Base-by-base conservation (phyloP, 2,888 invertebrate genomes). In the Esperia sulphurella region DNA sequence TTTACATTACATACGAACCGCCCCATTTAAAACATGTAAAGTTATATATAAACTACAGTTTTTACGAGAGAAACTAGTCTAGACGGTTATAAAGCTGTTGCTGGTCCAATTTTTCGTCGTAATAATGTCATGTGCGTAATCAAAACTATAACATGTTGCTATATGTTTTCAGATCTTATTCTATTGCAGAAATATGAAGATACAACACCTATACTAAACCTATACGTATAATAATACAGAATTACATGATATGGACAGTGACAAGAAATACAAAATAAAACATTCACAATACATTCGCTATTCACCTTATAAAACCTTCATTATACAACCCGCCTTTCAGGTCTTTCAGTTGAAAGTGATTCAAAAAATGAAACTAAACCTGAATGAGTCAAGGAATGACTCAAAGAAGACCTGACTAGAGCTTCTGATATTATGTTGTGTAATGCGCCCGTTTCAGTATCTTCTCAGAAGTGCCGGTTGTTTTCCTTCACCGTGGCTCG, bases 1-100 rank as follows among this genome's bases (percentile, higher is more conserved):
- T 82, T 83, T 83, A 81, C 64, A 60, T 72, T 70, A 58, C 52
- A 55, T 57, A 58, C 61, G 60, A 58, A 57, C 68, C 66, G 68
- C 53, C 60, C 61, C 57, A 63, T 63, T 68, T 66, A 58, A 61
- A 59, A 58, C 56, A 45, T 53, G 50, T 52, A 59, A 57, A 63
- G 58, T 58, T 65, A 64, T 64, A 59, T 60, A 59, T 62, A 65
- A 48, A 52, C 45, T 37, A 37, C 46, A 49, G 47, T 48, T 57
- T 21, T 60, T 42, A 49, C 42, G 49, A 41, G 30, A 49, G 39
- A 40, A 48, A 43, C 43, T 43, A 50, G 50, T 43, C 50, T 46
- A 45, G 44, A 30, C 30, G 33, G 8, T 13, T 29, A 14, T 14
- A 29, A 41, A 9, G 14, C 21, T 10, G 39, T 30, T 38, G 38